These are phyloP conservation scores for Nephrocerus scutellatus DNA, from an alignment of 2,888 invertebrate species.

Conservation along the genomic window DNA sequence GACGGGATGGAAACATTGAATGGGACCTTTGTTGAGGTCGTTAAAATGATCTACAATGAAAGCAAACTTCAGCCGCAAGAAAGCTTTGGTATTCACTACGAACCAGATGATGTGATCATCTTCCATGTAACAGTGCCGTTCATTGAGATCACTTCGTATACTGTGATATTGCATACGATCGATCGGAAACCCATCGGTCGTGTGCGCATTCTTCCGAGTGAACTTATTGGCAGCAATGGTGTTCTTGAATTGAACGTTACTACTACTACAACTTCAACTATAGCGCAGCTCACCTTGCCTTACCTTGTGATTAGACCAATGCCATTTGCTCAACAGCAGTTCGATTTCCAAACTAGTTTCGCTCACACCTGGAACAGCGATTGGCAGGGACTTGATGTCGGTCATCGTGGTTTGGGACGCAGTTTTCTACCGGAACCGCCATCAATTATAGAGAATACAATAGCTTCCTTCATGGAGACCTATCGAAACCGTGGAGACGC, in stretches of 20 bases:
- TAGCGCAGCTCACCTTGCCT: conserved; percentile 64
- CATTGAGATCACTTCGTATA: conserved; percentile 28
- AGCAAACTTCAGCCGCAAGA: conserved; percentile 35
- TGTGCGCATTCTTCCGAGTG: conserved; percentile 73
- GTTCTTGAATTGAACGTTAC: conserved; percentile 66
- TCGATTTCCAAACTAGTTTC: conserved; percentile 73
- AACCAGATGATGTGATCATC: conserved; percentile 35
- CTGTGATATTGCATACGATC: conserved; percentile 29
- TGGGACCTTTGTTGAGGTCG: conserved; percentile 35
- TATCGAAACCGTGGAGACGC: conserved; percentile 90
- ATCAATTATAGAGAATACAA: conserved; percentile 75
- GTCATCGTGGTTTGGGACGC: conserved; percentile 89
- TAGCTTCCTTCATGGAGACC: conserved; percentile 87
- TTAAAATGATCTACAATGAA: conserved; percentile 34
- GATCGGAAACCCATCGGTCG: conserved; percentile 64
- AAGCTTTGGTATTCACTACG: conserved; percentile 31
- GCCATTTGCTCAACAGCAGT: conserved; percentile 44
- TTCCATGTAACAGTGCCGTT: conserved; percentile 39
- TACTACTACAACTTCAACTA: conserved; percentile 63
- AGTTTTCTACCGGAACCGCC: conserved; percentile 71
- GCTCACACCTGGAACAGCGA: conserved; percentile 79
- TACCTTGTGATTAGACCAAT: conserved; percentile 50
- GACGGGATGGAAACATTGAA: conserved; percentile 12
- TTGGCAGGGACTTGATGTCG: conserved; percentile 84
- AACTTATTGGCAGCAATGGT: conserved; percentile 69